Evolutionary conservation across 2,797 vertebrate genomes (phyloP).

Genomic region (Oreochromis mossambicus): DNA sequence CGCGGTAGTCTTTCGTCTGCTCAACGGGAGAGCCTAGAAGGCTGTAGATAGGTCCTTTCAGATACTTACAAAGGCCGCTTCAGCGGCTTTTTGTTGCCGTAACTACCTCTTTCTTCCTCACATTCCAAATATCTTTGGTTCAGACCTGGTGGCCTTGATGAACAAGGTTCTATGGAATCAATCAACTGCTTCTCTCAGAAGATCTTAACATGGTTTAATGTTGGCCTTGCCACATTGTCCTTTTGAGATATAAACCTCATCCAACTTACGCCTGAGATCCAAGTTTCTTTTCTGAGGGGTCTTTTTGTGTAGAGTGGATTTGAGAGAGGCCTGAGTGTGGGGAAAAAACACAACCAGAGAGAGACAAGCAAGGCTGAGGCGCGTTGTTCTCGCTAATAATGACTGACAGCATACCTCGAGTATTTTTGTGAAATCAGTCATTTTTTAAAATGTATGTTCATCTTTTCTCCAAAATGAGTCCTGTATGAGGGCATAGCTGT

Average conservation of each 20-base stretch:
- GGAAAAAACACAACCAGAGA: conserved; percentile 39
- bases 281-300: conserved; percentile 70
- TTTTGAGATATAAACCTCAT: conserved; percentile 78
- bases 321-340: conserved; percentile 55
- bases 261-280: conserved; percentile 70
- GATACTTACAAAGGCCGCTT: conserved; percentile 73
- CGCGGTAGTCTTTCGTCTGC: conserved; percentile 71
- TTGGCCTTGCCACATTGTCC: conserved; percentile 77
- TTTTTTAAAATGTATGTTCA: background rate
- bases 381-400: conserved; percentile 62
- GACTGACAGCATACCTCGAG: conserved; percentile 52
- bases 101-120: conserved; percentile 77
- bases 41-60: conserved; percentile 74
- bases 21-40: conserved; percentile 66
- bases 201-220: conserved; percentile 77
- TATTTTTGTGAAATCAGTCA: conserved; percentile 32
- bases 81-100: conserved; percentile 75
- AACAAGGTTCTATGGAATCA: conserved; percentile 78
- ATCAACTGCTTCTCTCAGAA: conserved; percentile 73
- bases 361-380: conserved; percentile 56
- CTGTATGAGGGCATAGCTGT: background rate
- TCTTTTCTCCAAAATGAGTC: background rate
- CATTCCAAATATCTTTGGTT: conserved; percentile 80
- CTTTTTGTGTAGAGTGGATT: conserved; percentile 74
- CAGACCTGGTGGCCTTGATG: conserved; percentile 79